Conservation (phyloP, 2,888 invertebrate genomes). For the Nemotelus pantherinus region DNA sequence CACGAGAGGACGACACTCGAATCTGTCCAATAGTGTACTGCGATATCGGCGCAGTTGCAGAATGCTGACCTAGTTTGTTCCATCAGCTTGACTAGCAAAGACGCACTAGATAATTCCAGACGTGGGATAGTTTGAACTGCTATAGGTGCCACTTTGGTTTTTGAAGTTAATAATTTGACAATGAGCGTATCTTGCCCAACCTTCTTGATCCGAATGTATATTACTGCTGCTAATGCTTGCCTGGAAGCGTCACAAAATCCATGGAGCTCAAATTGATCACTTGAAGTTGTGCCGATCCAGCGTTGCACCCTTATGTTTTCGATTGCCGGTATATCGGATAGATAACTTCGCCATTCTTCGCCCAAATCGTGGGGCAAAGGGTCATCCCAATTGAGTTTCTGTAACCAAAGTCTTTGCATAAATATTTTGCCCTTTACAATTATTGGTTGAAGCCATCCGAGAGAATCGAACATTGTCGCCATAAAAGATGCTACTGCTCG, state of each 20-base stretch:
- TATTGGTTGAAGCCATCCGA: background rate
- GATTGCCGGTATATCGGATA: background rate
- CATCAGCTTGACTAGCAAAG: background rate
- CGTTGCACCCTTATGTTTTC: background rate
- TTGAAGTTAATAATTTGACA: background rate
- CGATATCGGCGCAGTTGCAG: background rate
- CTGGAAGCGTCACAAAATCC: slow-evolving; percentile 8
- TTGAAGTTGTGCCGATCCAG: background rate
- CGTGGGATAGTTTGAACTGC: background rate
- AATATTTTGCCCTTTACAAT: background rate
- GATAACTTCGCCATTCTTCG: background rate
- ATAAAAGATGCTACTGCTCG: background rate
- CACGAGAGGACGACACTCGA: background rate
- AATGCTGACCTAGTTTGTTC: background rate
- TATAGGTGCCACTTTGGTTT: background rate
- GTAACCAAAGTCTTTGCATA: background rate
- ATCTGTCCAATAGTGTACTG: background rate
- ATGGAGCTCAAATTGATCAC: background rate
- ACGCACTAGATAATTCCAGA: background rate
- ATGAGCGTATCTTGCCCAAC: background rate
- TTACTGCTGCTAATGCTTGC: background rate
- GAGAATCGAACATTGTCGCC: background rate
- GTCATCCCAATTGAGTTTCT: background rate
- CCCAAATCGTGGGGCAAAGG: slow-evolving; percentile 3
- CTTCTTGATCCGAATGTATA: background rate